Percentiles rank a stretch among this genome's conserved stretches.
phyloP scores from a whole-genome alignment of 2,888 invertebrate genomes.

The Acholoe squamosa region DNA sequence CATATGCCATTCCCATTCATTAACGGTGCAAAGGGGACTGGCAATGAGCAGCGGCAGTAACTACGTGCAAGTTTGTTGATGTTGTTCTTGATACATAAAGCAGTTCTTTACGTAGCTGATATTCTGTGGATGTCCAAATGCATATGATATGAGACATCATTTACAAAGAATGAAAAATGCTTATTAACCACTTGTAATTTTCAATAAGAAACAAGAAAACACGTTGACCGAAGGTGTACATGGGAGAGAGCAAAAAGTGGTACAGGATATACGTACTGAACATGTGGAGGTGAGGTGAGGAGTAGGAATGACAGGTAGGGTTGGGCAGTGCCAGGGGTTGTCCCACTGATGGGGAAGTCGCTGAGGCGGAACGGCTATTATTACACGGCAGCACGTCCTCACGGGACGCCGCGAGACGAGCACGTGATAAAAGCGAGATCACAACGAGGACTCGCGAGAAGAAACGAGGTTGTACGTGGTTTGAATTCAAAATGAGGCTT shows the following conservation, averaged over 20 bases:
- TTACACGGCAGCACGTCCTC: slow-evolving; percentile 49
- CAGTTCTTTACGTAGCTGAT: too few relatives aligned
- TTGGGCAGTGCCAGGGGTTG: neutral
- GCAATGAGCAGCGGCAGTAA: slow-evolving; percentile 20
- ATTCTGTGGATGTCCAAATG: too few relatives aligned
- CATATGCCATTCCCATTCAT: slow-evolving; percentile 31
- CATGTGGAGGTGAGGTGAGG: neutral
- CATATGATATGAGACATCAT: too few relatives aligned
- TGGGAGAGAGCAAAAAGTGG: neutral
- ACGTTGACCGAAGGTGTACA: neutral
- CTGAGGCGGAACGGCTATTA: slow-evolving; percentile 43
- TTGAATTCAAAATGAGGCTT: slow-evolving; percentile 6
- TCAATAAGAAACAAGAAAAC: neutral
- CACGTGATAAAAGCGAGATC: slow-evolving; percentile 55
- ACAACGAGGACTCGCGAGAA: slow-evolving; percentile 49
- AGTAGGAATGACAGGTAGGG: neutral
- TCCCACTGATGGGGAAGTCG: neutral
- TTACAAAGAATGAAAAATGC: too few relatives aligned
- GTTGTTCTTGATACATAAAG: too few relatives aligned
- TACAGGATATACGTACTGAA: neutral
- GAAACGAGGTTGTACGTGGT: slow-evolving; percentile 26
- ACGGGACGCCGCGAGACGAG: slow-evolving; percentile 25
- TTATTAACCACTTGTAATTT: too few relatives aligned
- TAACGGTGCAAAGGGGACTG: neutral
- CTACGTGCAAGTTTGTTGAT: neutral